Conservation (phyloP, 1,140 invertebrate genomes). For the Pararge aegeria region DNA sequence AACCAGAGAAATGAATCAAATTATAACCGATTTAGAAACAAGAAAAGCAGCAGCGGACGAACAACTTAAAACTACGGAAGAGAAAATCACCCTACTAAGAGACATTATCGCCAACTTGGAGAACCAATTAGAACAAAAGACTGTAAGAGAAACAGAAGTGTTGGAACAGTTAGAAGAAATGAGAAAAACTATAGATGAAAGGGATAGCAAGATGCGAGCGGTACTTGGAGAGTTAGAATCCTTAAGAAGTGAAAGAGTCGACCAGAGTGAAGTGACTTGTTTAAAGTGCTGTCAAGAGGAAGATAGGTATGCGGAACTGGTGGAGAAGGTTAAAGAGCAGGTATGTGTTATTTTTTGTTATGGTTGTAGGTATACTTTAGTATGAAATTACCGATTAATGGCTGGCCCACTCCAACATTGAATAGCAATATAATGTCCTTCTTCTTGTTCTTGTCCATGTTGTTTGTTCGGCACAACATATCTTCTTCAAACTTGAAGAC, state of each 20-base stretch:
- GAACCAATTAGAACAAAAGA: constrained; percentile 84
- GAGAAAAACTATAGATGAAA: constrained; percentile 65
- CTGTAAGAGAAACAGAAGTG: constrained; percentile 70
- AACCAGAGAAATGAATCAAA: constrained; percentile 83
- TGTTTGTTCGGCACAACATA: no score
- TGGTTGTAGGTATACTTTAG: no score
- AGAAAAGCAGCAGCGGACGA: constrained; percentile 82
- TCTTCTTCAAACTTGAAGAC: no score
- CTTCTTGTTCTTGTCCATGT: no score
- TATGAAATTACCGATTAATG: no score
- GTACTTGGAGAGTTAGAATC: constrained; percentile 63
- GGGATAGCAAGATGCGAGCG: constrained; percentile 64
- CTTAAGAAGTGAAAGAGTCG: constrained; percentile 52
- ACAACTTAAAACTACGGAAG: constrained; percentile 85
- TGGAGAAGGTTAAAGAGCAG: constrained; percentile 59
- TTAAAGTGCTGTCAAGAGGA: constrained; percentile 47
- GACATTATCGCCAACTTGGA: constrained; percentile 89
- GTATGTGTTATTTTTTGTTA: constrained; percentile 76
- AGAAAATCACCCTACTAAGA: constrained; percentile 86
- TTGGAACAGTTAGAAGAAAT: constrained; percentile 62
- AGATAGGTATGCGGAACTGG: constrained; percentile 38
- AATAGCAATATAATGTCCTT: no score
- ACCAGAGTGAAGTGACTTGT: constrained; percentile 48
- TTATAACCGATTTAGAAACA: constrained; percentile 81
- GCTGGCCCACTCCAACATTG: no score